Evolutionary conservation across 1,140 invertebrate genomes (phyloP), one percentile per base, ranked within the genome.

Genomic region (Lucilia cuprina): DNA sequence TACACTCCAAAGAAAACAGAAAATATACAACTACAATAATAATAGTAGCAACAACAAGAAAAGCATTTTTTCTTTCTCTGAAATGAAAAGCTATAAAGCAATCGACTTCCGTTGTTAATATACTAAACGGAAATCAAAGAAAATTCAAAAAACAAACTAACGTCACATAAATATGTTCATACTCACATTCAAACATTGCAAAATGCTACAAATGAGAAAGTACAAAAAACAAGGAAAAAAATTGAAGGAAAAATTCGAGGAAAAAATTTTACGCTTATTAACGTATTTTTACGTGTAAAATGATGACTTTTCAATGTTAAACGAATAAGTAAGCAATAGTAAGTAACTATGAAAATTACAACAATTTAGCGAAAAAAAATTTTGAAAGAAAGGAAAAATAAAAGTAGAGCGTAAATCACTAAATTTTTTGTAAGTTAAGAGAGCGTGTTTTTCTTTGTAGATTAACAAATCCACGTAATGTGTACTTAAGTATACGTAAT

Each of bases 71-170:
- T 7, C 21, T 70, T 70, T 70, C 19, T 9, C 25, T 12, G 65
- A 21, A 70, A 70, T 21, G 65, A 70, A 70, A 70, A 70, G 65
- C 65, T 25, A 70, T 70, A 70, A 70, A 70, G 65, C 19, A 70
- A 70, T 70, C 65, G 65, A 70, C 65, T 70, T 70, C 65, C 65
- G 65, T 70, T 70, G 65, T 70, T 70, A 70, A 70, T 70, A 70
- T 70, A 70, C 65, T 70, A 19, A 70, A 70, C 65, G 65, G 65
- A 70, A 70, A 70, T 19, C 65, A 70, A 70, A 70, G 65, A 10
- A 70, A 70, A 21, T 70, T n/a, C 14, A 60, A 60, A 25, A 70
- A 21, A 70, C n/a, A 19, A 21, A 70, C 65, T 4, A 2, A 70
- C 55, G 7, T 60, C 41, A 60, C 55, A 17, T 17, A 60, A 17